Percentiles rank a stretch among this genome's conserved stretches.
These are phyloP conservation scores for Erebia epiphron DNA, from an alignment of 2,888 invertebrate genomes.

Conservation along the genomic window DNA sequence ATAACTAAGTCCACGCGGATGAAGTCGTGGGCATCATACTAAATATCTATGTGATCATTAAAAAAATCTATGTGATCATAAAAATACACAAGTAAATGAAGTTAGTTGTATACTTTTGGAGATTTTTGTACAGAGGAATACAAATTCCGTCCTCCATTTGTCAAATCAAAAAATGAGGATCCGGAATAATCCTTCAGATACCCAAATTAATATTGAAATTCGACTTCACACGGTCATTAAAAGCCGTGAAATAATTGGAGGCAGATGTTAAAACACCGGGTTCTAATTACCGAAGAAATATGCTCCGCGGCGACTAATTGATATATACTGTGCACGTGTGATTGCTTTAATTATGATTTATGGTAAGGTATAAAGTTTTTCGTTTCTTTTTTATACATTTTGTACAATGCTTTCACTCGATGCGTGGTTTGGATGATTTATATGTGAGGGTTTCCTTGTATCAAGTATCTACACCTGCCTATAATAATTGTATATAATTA, in stretches of 20 bases:
- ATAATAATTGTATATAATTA: too few species aligned
- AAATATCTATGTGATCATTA: too few species aligned
- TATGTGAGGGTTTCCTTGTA: not conserved
- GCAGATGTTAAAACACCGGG: conserved; percentile 50
- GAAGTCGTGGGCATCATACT: too few species aligned
- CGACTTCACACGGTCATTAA: conserved; percentile 51
- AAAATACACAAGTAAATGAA: too few species aligned
- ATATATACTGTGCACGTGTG: conserved; percentile 49
- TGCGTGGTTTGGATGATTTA: conserved; percentile 4
- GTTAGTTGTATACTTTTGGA: not conserved
- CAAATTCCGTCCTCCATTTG: not conserved
- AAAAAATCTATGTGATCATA: too few species aligned
- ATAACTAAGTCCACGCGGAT: too few species aligned
- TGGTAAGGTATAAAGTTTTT: conserved; percentile 23
- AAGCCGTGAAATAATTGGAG: conserved; percentile 47
- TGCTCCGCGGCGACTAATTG: conserved; percentile 47
- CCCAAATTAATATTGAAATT: conserved; percentile 43
- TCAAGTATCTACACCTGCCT: not conserved
- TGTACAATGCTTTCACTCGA: conserved; percentile 13
- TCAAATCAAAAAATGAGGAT: not conserved
- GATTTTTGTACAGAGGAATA: not conserved
- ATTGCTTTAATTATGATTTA: conserved; percentile 48
- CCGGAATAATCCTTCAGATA: conserved; percentile 36
- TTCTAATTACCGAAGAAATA: conserved; percentile 52
- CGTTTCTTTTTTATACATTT: not conserved